These are phyloP conservation scores for Nymphicus hollandicus DNA, from an alignment of 2,113 vertebrate genomes.

Conservation along the genomic window DNA sequence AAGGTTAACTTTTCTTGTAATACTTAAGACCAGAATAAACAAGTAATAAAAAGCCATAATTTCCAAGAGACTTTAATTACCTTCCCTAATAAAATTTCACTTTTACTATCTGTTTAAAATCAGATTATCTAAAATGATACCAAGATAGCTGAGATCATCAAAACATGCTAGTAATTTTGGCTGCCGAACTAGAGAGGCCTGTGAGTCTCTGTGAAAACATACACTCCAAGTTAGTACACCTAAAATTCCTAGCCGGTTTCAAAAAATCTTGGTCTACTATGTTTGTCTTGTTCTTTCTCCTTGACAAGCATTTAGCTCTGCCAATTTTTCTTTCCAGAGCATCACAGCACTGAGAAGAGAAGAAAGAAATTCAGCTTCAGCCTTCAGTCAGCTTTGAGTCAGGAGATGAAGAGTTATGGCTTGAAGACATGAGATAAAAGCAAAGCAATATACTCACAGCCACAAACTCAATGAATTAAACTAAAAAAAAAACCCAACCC, in stretches of 20 bases:
- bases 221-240: background rate
- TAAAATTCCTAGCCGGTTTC: background rate
- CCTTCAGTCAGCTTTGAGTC: conserved; percentile 11
- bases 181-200: background rate
- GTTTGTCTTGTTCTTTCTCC: background rate
- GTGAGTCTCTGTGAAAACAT: background rate
- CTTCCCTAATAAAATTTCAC: background rate
- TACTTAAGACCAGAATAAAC: background rate
- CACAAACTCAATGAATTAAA: conserved; percentile 44
- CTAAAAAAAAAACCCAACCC: background rate
- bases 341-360: background rate
- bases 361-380: conserved; percentile 26
- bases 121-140: background rate
- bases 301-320: conserved; percentile 10
- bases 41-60: background rate
- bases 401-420: conserved; percentile 36
- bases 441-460: conserved; percentile 33
- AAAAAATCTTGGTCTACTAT: background rate
- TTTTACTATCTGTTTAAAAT: background rate
- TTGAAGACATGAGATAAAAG: conserved; percentile 52
- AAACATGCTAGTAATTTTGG: background rate
- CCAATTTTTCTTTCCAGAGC: background rate
- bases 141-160: background rate
- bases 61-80: background rate
- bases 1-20: background rate